phyloP scores from a whole-genome alignment of 2,888 invertebrate genomes.

The Trissoscelio sp. region DNA sequence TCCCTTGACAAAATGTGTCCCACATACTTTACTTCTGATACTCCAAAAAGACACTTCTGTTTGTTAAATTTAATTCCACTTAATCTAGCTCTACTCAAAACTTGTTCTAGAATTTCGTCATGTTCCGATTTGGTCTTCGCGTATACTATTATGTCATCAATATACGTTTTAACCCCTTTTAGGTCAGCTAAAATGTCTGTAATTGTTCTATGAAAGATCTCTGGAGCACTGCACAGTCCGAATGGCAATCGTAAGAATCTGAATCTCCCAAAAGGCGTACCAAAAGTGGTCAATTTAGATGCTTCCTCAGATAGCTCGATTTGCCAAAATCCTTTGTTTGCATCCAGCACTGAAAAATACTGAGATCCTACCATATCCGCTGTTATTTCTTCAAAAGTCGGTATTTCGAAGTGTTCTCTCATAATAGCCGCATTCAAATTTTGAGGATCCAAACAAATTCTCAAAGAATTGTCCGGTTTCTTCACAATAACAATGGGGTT shows the following conservation, averaged over 20 bases:
- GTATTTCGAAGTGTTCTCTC: constrained; percentile 67
- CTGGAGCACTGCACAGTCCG: constrained; percentile 59
- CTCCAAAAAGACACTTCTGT: constrained; percentile 58
- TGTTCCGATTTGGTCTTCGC: constrained; percentile 50
- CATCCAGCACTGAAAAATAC: constrained; percentile 71
- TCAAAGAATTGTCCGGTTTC: constrained; percentile 64
- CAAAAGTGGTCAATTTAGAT: constrained; percentile 73
- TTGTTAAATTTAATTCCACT: constrained; percentile 61
- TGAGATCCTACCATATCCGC: constrained; percentile 61
- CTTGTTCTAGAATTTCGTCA: constrained; percentile 37
- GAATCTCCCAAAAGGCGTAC: constrained; percentile 74
- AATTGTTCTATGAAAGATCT: constrained; percentile 42
- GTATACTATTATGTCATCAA: constrained; percentile 61
- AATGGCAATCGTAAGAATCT: constrained; percentile 73
- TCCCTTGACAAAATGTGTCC: constrained; percentile 61
- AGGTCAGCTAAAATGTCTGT: constrained; percentile 58
- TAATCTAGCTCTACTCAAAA: constrained; percentile 47
- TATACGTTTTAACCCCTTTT: constrained; percentile 11
- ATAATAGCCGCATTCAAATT: constrained; percentile 10
- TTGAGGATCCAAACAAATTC: constrained; percentile 76
- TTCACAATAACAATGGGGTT: constrained; percentile 65
- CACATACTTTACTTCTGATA: constrained; percentile 45
- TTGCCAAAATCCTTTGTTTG: constrained; percentile 72
- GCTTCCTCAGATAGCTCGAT: constrained; percentile 70
- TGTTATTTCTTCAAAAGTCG: constrained; percentile 74